Percentiles rank a stretch among this genome's conserved stretches.
Conservation (phyloP, 2,113 vertebrate genomes). For the Syngnathoides biaculeatus region DNA sequence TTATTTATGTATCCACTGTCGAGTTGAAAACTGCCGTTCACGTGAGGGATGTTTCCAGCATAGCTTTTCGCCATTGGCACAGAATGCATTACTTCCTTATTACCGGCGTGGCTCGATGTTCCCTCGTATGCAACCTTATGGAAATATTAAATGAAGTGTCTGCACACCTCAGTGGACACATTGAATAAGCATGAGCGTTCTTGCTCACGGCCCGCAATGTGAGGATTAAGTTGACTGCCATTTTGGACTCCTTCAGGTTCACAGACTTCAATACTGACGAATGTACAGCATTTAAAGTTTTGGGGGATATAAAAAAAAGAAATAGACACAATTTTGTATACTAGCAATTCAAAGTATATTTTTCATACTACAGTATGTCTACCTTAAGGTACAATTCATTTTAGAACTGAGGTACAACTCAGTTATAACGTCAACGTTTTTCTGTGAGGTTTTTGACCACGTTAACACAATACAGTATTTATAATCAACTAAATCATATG, state of each 20-base stretch:
- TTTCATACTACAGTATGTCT: too few relatives aligned
- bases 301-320: neutral
- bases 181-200: slow-evolving; percentile 64
- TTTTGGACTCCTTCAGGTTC: slow-evolving; percentile 15
- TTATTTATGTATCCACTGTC: slow-evolving; percentile 73
- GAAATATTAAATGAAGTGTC: slow-evolving; percentile 68
- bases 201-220: slow-evolving; percentile 40
- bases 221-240: slow-evolving; percentile 36
- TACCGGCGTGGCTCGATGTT: slow-evolving; percentile 36
- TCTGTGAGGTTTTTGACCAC: too few relatives aligned
- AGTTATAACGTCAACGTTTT: too few relatives aligned
- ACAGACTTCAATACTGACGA: neutral
- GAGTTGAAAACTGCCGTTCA: slow-evolving; percentile 52
- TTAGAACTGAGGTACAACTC: too few relatives aligned
- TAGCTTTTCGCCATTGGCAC: slow-evolving; percentile 62
- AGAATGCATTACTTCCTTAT: slow-evolving; percentile 66
- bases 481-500: too few relatives aligned
- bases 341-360: too few relatives aligned
- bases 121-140: slow-evolving; percentile 60
- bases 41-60: slow-evolving; percentile 58
- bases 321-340: too few relatives aligned
- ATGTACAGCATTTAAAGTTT: neutral
- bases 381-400: too few relatives aligned
- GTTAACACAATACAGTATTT: too few relatives aligned
- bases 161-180: slow-evolving; percentile 64